Conservation (phyloP, 2,113 vertebrate genomes). For the Osmerus mordax region DNA sequence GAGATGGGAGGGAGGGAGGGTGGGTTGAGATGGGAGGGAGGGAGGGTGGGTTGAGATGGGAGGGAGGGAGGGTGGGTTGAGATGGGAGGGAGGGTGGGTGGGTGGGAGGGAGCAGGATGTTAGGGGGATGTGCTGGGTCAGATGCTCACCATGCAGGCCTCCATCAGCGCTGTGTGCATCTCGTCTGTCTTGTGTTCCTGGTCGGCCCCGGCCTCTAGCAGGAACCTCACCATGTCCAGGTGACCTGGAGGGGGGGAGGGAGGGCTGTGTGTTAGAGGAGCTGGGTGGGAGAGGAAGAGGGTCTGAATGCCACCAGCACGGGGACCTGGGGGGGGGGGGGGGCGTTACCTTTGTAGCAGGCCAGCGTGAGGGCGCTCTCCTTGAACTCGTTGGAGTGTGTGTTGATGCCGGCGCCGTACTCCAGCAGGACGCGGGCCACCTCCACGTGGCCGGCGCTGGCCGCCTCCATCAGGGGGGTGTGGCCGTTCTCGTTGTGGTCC, state of each 20-base stretch:
- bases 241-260: slow-evolving; percentile 77
- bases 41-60: not conserved
- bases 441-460: slow-evolving; percentile 97
- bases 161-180: slow-evolving; percentile 99
- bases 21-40: too few relatives aligned
- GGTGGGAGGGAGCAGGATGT: not conserved
- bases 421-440: slow-evolving; percentile 93
- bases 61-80: not conserved
- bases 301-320: not conserved
- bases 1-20: too few relatives aligned
- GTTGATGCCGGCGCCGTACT: slow-evolving; percentile 98
- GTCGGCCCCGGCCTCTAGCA: slow-evolving; percentile 97
- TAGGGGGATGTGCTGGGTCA: slow-evolving; percentile 34
- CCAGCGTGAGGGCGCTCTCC: slow-evolving; percentile 98
- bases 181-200: slow-evolving; percentile 99
- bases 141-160: slow-evolving; percentile 97
- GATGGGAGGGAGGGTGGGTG: not conserved
- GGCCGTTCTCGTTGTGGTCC: slow-evolving; percentile 98
- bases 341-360: slow-evolving; percentile 94
- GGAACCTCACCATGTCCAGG: slow-evolving; percentile 98
- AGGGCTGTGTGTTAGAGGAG: not conserved
- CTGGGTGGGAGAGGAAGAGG: not conserved
- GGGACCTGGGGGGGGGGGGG: not conserved
- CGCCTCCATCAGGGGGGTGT: slow-evolving; percentile 98
- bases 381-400: slow-evolving; percentile 99